phyloP scores from a whole-genome alignment of 2,113 vertebrate species.

The Pandion haliaetus region DNA sequence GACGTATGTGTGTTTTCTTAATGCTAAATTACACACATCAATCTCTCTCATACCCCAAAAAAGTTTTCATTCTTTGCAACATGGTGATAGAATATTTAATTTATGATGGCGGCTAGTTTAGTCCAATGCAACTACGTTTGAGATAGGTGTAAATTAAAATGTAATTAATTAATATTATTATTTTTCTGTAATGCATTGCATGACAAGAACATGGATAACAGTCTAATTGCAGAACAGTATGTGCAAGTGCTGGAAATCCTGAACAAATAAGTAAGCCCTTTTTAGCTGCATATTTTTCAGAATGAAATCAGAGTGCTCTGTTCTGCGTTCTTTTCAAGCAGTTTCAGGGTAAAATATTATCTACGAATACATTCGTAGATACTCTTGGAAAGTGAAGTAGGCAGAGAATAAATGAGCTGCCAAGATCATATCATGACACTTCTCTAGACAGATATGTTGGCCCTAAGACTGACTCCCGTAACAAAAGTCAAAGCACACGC shows the following conservation, averaged over 20 bases:
- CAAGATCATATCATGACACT: conserved; percentile 9
- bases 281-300: neutral
- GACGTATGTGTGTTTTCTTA: neutral
- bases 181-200: neutral
- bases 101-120: neutral
- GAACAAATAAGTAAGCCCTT: neutral
- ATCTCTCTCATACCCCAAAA: neutral
- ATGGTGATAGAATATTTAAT: neutral
- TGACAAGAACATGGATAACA: neutral
- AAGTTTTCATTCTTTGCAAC: neutral
- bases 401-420: conserved; percentile 37
- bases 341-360: conserved; percentile 1
- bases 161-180: neutral
- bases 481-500: neutral
- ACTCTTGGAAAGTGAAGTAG: neutral
- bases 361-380: conserved; percentile 3
- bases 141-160: neutral
- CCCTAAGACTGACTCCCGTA: neutral
- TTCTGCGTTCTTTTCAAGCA: neutral
- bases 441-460: conserved; percentile 36
- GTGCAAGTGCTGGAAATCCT: neutral
- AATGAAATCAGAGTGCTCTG: neutral
- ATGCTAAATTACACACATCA: neutral
- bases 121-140: neutral
- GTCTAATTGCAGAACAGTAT: neutral